A percentile compares a stretch with the other conserved stretches of the same genome.
These are phyloP conservation scores for Dermolepida albohirtum DNA, from an alignment of 2,888 invertebrate genomes.

Conservation along the genomic window DNA sequence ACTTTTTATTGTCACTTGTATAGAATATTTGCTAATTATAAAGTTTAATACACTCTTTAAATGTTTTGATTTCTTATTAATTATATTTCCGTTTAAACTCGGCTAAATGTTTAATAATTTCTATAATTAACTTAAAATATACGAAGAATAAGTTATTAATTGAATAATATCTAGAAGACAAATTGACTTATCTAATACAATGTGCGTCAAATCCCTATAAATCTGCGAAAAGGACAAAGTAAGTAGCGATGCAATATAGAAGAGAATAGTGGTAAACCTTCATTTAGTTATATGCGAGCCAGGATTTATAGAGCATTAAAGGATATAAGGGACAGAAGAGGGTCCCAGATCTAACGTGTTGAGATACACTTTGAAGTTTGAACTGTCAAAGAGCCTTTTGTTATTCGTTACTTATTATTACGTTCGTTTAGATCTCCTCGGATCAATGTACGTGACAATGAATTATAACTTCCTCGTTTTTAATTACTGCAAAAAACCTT, in stretches of 20 bases:
- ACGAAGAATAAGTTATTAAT: too few relatives aligned
- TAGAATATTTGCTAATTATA: too few relatives aligned
- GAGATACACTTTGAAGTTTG: constrained; percentile 64
- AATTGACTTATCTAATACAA: constrained; percentile 48
- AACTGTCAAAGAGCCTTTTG: constrained; percentile 65
- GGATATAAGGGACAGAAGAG: constrained; percentile 61
- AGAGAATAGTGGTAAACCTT: constrained; percentile 62
- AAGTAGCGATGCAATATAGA: constrained; percentile 52
- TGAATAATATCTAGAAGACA: constrained; percentile 26
- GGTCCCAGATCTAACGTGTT: constrained; percentile 59
- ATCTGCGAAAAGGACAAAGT: constrained; percentile 61
- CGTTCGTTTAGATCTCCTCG: constrained; percentile 63
- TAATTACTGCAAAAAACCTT: constrained; percentile 64
- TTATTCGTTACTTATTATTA: constrained; percentile 66
- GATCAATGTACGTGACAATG: constrained; percentile 62
- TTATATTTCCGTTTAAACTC: too few relatives aligned
- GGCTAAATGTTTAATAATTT: too few relatives aligned
- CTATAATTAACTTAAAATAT: too few relatives aligned
- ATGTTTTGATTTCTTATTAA: too few relatives aligned
- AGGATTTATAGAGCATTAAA: constrained; percentile 64
- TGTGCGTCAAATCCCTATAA: constrained; percentile 50
- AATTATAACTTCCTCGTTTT: constrained; percentile 64
- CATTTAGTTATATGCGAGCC: constrained; percentile 62
- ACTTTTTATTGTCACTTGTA: too few relatives aligned
- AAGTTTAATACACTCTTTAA: too few relatives aligned